Evolutionary conservation across 2,888 invertebrate genomes (phyloP).

Genomic region (Alloplasta piceator): DNA sequence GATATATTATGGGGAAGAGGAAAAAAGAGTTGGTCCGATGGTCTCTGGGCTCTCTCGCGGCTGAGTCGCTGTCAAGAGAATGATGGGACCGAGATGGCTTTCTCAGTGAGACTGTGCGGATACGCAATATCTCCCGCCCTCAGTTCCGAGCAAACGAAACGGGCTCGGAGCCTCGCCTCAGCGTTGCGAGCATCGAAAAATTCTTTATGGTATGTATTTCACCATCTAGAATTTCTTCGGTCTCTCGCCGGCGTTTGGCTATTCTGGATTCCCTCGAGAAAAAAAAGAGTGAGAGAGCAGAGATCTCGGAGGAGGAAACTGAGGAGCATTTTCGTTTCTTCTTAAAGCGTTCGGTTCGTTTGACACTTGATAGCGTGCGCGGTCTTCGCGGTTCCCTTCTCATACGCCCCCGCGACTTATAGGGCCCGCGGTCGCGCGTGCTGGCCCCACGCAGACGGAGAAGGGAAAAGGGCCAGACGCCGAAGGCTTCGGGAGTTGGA

Average conservation of each 20-base stretch:
- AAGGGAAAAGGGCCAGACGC: background rate
- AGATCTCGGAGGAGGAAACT: slow-evolving; percentile 34
- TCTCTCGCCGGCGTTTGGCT: slow-evolving; percentile 37
- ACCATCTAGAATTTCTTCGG: slow-evolving; percentile 62
- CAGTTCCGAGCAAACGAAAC: slow-evolving; percentile 43
- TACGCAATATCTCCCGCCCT: background rate
- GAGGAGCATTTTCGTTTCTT: slow-evolving; percentile 62
- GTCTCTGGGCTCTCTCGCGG: background rate
- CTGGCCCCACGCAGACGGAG: slow-evolving; percentile 16
- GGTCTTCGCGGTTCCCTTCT: slow-evolving; percentile 50
- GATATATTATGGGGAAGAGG: slow-evolving; percentile 3
- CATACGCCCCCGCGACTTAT: background rate
- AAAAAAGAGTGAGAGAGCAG: background rate
- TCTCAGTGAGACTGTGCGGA: slow-evolving; percentile 40
- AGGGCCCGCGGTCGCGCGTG: background rate
- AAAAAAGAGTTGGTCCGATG: slow-evolving; percentile 46
- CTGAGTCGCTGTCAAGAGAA: slow-evolving; percentile 68
- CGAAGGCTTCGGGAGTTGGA: background rate
- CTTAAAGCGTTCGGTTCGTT: slow-evolving; percentile 73
- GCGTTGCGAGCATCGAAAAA: slow-evolving; percentile 37
- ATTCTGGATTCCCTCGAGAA: slow-evolving; percentile 50
- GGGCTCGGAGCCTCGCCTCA: slow-evolving; percentile 42
- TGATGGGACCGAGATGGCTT: slow-evolving; percentile 64
- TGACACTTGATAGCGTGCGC: slow-evolving; percentile 79
- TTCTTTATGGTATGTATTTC: background rate